These are phyloP conservation scores for Eupithecia centaureata DNA, from an alignment of 2,888 invertebrate genomes.

Conservation along the genomic window DNA sequence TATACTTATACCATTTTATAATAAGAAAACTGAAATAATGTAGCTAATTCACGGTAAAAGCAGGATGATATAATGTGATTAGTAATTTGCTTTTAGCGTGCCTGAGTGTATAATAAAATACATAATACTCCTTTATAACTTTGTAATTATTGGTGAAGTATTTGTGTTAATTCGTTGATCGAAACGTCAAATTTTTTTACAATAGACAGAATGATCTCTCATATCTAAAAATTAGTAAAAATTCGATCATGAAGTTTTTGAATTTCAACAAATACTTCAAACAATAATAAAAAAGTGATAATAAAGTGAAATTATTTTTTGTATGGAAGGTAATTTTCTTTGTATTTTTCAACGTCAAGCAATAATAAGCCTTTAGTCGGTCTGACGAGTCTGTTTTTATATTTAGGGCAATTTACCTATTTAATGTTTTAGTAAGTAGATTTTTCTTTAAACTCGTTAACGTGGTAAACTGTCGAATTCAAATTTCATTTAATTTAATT, in stretches of 20 bases:
- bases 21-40: constrained; percentile 29
- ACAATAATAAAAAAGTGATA: constrained; percentile 20
- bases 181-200: neutral
- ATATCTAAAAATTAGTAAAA: neutral
- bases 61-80: constrained; percentile 40
- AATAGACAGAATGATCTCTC: constrained; percentile 12
- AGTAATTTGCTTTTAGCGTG: constrained; percentile 43
- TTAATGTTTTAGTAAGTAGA: constrained; percentile 28
- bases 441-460: constrained; percentile 14
- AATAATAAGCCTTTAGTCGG: constrained; percentile 77
- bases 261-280: constrained; percentile 21
- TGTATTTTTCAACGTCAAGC: constrained; percentile 61
- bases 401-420: constrained; percentile 34
- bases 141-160: constrained; percentile 28
- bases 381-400: constrained; percentile 55
- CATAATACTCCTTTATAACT: constrained; percentile 24
- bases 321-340: constrained; percentile 43
- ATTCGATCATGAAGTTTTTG: neutral
- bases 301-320: constrained; percentile 39
- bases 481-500: neutral
- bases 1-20: constrained; percentile 34
- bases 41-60: constrained; percentile 34
- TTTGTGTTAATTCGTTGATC: neutral
- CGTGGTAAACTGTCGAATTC: neutral
- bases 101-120: constrained; percentile 35